phyloP scores from a whole-genome alignment of 2,888 invertebrate genomes.

The Craniophora ligustri region DNA sequence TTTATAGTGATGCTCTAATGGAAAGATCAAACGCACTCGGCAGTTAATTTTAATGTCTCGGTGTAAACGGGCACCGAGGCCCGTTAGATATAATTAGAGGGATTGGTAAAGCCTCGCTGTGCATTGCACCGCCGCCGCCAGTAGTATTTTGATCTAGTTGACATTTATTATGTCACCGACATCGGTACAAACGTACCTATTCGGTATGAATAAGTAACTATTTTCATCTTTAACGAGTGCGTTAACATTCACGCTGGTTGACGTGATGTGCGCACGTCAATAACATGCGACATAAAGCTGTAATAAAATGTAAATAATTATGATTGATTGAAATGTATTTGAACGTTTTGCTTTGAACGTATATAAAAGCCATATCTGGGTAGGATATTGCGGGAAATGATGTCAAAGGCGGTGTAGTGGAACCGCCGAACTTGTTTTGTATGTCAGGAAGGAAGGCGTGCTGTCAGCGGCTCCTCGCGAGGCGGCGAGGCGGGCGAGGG shows the following conservation, averaged over 20 bases:
- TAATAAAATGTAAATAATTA: conserved; percentile 41
- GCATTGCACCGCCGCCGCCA: conserved; percentile 65
- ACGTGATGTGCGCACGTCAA: conserved; percentile 42
- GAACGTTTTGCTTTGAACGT: conserved; percentile 36
- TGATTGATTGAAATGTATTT: conserved; percentile 41
- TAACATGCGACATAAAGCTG: conserved; percentile 30
- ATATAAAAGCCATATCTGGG: conserved; percentile 26
- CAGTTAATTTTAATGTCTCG: conserved; percentile 88
- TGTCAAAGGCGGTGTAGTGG: conserved; percentile 42
- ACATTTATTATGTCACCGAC: conserved; percentile 82
- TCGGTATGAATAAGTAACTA: conserved; percentile 50
- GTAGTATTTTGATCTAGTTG: conserved; percentile 79
- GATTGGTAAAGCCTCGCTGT: conserved; percentile 74
- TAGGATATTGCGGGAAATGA: conserved; percentile 30
- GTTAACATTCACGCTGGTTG: conserved; percentile 41
- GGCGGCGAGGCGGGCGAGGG: conserved; percentile 67
- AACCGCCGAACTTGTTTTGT: conserved; percentile 64
- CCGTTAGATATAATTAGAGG: conserved; percentile 86
- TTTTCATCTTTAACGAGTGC: conserved; percentile 54
- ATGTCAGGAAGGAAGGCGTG: conserved; percentile 64
- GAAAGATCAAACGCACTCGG: conserved; percentile 86
- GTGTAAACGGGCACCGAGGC: conserved; percentile 78
- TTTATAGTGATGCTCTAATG: conserved; percentile 85
- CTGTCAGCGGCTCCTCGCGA: conserved; percentile 63
- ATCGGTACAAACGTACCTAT: conserved; percentile 52